Base-by-base conservation (phyloP, 92 coral and sea anemone genomes). In the Epizoanthus fatuus region DNA sequence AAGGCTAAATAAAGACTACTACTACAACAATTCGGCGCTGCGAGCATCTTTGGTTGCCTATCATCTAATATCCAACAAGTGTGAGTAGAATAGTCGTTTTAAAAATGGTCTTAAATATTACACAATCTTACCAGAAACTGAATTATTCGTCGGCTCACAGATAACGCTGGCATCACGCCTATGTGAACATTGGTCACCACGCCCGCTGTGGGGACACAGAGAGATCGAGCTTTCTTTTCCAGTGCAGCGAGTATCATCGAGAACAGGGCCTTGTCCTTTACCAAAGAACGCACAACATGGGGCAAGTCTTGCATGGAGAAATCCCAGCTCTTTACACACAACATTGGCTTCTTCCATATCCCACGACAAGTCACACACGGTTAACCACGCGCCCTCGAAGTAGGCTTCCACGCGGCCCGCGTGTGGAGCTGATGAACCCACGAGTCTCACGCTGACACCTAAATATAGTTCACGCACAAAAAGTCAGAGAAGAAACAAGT, bases 391-490 rank as follows among this genome's bases (percentile, higher is more conserved):
- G 39, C 77, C 77, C 8, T 75, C 55, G 17, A 32, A 35, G 16
- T 25, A 75, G 7, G 22, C 67, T 13, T 75, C 81, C 47, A 75
- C 81, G 40, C 81, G 81, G 49, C 81, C 81, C 3, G 68, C 81
- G 68, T 75, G 66, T 1, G 53, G 22, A 52, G 37, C 66, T 40
- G 81, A 54, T 42, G 81, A 75, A 38, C 81, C 81, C 0, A 52
- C 81, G 14, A 75, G 81, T 64, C 81, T 56, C 65, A 75, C 81
- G 52, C 81, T 75, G 66, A 55, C 81, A 35, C 81, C 81, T 75
- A 6, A 40, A 58, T 13, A 16, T 17, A 5, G 75, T 22, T 15
- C 12, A 63, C 6, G 20, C 12, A 15, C 66, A 63, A 19, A 4
- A 42, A 4, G 47, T 7, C 47, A 42, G 7, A 42, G 47, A 42